Percentiles rank a stretch among this genome's conserved stretches.
These are phyloP conservation scores for Solea senegalensis DNA, from an alignment of 2,113 vertebrate genomes.

Conservation along the genomic window DNA sequence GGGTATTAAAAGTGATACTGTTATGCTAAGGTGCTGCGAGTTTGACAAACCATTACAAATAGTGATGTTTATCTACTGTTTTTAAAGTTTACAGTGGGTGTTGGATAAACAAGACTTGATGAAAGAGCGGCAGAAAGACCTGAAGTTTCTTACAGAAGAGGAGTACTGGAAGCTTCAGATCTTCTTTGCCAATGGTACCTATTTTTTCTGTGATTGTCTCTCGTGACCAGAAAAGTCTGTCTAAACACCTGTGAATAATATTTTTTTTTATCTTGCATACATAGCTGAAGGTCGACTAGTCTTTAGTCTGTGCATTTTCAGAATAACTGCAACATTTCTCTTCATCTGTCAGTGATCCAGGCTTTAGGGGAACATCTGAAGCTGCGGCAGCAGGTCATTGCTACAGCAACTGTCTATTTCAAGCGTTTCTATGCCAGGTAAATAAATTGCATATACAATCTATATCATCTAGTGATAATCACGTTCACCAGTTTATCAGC, in stretches of 20 bases:
- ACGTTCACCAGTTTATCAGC: no score
- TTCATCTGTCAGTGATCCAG: conserved; percentile 89
- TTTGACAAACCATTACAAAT: not conserved
- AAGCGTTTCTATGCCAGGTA: conserved; percentile 99
- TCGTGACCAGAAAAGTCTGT: no score
- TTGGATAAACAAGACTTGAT: conserved; percentile 98
- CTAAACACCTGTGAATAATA: not conserved
- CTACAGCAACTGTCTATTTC: conserved; percentile 98
- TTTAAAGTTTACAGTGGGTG: conserved; percentile 95
- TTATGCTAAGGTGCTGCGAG: no score
- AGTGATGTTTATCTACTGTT: not conserved
- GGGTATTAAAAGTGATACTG: not conserved
- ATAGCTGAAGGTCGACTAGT: not conserved
- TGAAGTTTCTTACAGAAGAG: conserved; percentile 96
- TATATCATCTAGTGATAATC: no score
- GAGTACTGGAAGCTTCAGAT: conserved; percentile 99
- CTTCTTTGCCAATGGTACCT: conserved; percentile 98
- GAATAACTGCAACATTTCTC: not conserved
- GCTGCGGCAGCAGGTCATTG: conserved; percentile 99
- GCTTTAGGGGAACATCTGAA: conserved; percentile 99
- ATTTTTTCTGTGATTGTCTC: not conserved
- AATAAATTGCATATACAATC: conserved; percentile 1
- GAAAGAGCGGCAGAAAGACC: conserved; percentile 97
- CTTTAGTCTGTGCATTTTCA: not conserved
- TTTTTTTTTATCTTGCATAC: not conserved